Conservation (phyloP, 1,140 invertebrate genomes). For the Bombus pyrosoma region DNA sequence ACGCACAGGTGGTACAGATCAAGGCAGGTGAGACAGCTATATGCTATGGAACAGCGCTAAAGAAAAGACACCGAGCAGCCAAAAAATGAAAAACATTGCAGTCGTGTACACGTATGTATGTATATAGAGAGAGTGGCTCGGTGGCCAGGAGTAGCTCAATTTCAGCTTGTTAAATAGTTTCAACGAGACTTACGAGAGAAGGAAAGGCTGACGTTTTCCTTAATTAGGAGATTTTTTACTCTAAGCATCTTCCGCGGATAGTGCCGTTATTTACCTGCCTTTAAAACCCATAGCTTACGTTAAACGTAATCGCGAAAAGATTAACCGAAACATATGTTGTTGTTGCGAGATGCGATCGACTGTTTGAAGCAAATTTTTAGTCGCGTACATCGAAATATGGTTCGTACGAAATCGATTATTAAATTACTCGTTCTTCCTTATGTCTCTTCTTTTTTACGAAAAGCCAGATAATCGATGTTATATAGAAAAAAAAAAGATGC, state of each 20-base stretch:
- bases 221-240: too few relatives aligned
- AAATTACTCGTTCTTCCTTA: background rate
- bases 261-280: background rate
- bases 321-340: background rate
- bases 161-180: background rate
- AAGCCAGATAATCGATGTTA: background rate
- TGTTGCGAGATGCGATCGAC: background rate
- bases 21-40: slow-evolving; percentile 72
- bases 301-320: background rate
- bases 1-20: slow-evolving; percentile 59
- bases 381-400: too few relatives aligned
- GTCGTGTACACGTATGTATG: slow-evolving; percentile 12
- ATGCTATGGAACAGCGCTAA: slow-evolving; percentile 69
- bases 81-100: slow-evolving; percentile 68
- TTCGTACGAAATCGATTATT: background rate
- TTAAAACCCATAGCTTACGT: background rate
- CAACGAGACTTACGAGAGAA: background rate
- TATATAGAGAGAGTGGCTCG: slow-evolving; percentile 24
- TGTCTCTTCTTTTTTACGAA: background rate
- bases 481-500: too few relatives aligned
- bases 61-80: slow-evolving; percentile 70
- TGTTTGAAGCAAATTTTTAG: background rate
- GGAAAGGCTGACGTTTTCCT: background rate
- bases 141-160: background rate
- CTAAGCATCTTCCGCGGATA: accelerated